Percentiles rank a stretch among this genome's conserved stretches.
phyloP scores from a whole-genome alignment of 2,888 invertebrate species.

The Synergus laeviventris region DNA sequence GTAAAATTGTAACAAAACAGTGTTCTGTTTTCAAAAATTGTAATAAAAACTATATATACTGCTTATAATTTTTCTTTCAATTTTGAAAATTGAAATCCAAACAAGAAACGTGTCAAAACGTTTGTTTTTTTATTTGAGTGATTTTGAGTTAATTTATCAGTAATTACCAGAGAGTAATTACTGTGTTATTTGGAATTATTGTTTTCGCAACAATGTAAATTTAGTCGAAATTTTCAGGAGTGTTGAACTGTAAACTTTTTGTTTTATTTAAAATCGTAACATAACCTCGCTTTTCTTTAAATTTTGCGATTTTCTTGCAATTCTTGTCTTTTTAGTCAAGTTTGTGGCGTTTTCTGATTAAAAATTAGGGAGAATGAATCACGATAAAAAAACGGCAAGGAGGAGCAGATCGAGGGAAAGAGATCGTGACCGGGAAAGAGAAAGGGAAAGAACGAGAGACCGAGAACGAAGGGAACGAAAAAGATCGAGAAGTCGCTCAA shows the following conservation, averaged over 20 bases:
- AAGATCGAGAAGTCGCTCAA: conserved; percentile 67
- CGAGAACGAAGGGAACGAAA: conserved; percentile 70
- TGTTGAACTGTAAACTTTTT: too few species aligned
- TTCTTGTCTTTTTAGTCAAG: not conserved
- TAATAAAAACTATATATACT: too few species aligned
- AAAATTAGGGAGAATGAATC: conserved; percentile 69
- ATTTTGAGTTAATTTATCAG: not conserved
- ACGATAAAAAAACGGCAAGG: conserved; percentile 77
- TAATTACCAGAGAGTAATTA: not conserved
- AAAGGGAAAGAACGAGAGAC: conserved; percentile 75
- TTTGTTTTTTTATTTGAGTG: not conserved
- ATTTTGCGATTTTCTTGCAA: not conserved
- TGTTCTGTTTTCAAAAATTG: too few species aligned
- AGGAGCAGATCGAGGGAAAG: conserved; percentile 77
- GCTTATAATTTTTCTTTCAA: too few species aligned
- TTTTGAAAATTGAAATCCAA: too few species aligned
- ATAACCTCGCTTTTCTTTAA: not conserved
- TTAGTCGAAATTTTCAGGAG: not conserved
- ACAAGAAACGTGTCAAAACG: not conserved
- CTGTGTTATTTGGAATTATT: not conserved
- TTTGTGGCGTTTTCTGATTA: not conserved
- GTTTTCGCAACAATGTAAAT: not conserved
- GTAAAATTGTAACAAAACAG: too few species aligned
- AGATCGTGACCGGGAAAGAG: conserved; percentile 72
- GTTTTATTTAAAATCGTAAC: not conserved